Evolutionary conservation across 2,113 vertebrate genomes (phyloP).

Genomic region (Pogonocichla stellata): DNA sequence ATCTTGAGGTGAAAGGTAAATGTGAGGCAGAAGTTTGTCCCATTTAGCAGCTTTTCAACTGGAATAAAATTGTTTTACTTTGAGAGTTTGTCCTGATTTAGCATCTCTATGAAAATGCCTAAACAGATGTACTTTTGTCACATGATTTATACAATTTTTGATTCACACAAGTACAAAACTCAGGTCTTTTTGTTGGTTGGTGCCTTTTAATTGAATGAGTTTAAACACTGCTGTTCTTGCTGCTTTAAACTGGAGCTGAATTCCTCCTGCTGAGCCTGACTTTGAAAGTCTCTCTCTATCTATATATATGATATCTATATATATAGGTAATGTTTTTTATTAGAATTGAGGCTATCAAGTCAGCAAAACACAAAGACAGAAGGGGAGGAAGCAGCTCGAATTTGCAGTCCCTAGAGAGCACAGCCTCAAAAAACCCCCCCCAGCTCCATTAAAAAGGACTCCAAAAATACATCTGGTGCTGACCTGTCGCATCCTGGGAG

Average conservation of each 20-base stretch:
- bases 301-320: neutral
- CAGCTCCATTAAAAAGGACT: slow-evolving; percentile 17
- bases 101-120: neutral
- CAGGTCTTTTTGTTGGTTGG: accelerated
- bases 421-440: slow-evolving; percentile 5
- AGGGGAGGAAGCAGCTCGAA: neutral
- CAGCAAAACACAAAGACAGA: neutral
- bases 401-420: neutral
- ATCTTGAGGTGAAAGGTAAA: neutral
- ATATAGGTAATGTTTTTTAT: neutral
- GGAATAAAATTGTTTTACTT: neutral
- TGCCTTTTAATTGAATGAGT: neutral
- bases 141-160: neutral
- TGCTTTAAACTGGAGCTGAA: neutral
- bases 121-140: neutral
- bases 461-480: slow-evolving; percentile 44
- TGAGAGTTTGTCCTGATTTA: neutral
- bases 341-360: neutral
- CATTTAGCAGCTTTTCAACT: neutral
- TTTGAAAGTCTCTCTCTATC: neutral
- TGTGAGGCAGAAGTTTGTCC: neutral
- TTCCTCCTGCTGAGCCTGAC: neutral
- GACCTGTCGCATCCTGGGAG: neutral
- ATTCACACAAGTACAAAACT: neutral
- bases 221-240: neutral